phyloP scores from a whole-genome alignment of 2,888 invertebrate genomes.

The Criorhina ranunculi region DNA sequence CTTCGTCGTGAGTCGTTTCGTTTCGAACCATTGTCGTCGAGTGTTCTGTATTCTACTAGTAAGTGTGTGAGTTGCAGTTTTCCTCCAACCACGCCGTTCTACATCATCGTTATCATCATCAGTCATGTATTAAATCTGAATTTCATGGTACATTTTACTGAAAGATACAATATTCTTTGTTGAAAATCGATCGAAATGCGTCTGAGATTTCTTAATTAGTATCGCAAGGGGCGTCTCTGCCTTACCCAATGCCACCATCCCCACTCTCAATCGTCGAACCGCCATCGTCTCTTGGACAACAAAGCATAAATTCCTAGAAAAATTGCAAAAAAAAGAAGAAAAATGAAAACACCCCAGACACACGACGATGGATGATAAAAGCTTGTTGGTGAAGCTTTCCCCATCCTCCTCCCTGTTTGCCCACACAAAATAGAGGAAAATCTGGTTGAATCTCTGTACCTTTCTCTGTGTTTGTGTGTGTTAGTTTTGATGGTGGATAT shows the following conservation, averaged over 20 bases:
- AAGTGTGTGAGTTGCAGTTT: conserved; percentile 38
- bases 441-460: conserved; percentile 25
- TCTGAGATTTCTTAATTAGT: conserved; percentile 73
- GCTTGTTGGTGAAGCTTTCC: conserved; percentile 66
- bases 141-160: conserved; percentile 18
- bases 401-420: conserved; percentile 19
- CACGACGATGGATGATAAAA: conserved; percentile 50
- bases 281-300: conserved; percentile 40
- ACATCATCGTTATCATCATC: conserved; percentile 30
- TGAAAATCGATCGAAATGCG: conserved; percentile 75
- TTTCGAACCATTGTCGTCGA: conserved; percentile 2
- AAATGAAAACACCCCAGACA: conserved; percentile 70
- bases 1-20: conserved; percentile 41
- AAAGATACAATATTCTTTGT: conserved; percentile 7
- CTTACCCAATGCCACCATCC: conserved; percentile 11
- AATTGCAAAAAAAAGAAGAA: conserved; percentile 48
- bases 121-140: conserved; percentile 46
- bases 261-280: not conserved
- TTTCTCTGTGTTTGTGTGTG: not conserved
- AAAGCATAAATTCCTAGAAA: conserved; percentile 58
- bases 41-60: not conserved
- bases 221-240: conserved; percentile 63
- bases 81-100: conserved; percentile 32
- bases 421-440: conserved; percentile 3
- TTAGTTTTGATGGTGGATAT: conserved; percentile 24